Percentiles rank a stretch among this genome's conserved stretches.
phyloP scores from a whole-genome alignment of 2,797 vertebrate genomes.

The Crenuchus spilurus region DNA sequence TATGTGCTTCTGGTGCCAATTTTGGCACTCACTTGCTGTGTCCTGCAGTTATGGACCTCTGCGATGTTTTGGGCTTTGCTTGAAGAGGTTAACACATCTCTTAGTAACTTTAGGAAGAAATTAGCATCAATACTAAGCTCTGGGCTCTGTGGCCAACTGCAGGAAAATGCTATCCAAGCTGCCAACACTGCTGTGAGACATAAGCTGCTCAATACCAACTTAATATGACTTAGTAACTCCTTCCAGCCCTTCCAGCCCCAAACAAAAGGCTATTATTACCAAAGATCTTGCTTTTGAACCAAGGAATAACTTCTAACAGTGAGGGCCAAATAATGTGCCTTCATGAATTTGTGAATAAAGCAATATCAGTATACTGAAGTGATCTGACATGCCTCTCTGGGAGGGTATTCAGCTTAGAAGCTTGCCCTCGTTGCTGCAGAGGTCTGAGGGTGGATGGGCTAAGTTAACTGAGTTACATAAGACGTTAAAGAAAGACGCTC shows the following conservation, averaged over 20 bases:
- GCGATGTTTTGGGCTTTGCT: neutral
- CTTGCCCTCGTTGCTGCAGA: neutral
- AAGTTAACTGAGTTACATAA: slow-evolving; percentile 33
- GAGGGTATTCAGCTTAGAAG: neutral
- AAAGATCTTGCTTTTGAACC: neutral
- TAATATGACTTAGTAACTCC: neutral
- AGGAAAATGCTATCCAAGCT: neutral
- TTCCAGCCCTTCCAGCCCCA: neutral
- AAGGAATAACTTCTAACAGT: neutral
- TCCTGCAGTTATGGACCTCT: neutral
- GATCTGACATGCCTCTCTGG: neutral
- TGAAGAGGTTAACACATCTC: neutral
- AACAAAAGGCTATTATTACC: neutral
- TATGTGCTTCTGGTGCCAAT: neutral
- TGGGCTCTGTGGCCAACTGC: neutral
- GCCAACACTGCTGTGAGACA: neutral
- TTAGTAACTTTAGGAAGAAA: neutral
- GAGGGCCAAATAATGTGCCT: neutral
- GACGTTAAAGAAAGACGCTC: neutral
- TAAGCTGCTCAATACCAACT: neutral
- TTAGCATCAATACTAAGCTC: neutral
- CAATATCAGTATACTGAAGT: neutral
- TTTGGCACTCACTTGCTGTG: neutral
- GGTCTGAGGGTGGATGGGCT: neutral
- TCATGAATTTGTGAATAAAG: slow-evolving; percentile 9